Evolutionary conservation across 2,888 invertebrate genomes (phyloP), one percentile per base, ranked within the genome.

Genomic region (Euphydryas editha): DNA sequence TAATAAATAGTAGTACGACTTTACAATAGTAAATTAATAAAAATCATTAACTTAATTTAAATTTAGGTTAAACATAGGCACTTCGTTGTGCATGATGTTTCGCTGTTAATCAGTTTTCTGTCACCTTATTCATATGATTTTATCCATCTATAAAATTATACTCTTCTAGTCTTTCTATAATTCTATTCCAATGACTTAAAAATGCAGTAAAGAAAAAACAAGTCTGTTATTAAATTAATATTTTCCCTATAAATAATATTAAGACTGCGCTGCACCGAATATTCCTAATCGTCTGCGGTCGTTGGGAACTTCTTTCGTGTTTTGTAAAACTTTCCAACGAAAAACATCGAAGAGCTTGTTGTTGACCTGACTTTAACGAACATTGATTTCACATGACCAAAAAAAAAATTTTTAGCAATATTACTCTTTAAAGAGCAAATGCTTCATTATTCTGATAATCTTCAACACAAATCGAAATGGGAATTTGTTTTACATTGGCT

Each of bases 321-420:
- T 70, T 67, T 67, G 62, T 56, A 49, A 72, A 68, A 69, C 69
- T 73, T 67, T 58, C 44, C 66, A 70, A 70, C 64, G 24, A 24
- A 57, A 67, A 62, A 62, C 54, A 58, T 36, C 44, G 51, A 46
- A 55, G 21, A 51, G 7, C 36, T n/a, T 15, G 15, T 30, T 54
- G 17, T 54, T 54, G 10, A 54, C 36, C 30, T 30, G 54, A 36
- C 49, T 24, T 24, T 15, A 21, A 51, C 7, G n/a, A 51, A 24
- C 15, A 24, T 51, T 6, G 21, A 21, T 13, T 49, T 49, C 21
- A 15, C 21, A 15, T 24, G 15, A 24, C 24, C 15, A n/a, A 44
- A 44, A 13, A 44, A 44, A 44, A 39, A 11, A 39, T 11, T 15
- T 39, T 4, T 15, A 39, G 15, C 39, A 39, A 5, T 44, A 44